Conservation (phyloP, 2,797 vertebrate genomes). For the Danio tinwini region DNA sequence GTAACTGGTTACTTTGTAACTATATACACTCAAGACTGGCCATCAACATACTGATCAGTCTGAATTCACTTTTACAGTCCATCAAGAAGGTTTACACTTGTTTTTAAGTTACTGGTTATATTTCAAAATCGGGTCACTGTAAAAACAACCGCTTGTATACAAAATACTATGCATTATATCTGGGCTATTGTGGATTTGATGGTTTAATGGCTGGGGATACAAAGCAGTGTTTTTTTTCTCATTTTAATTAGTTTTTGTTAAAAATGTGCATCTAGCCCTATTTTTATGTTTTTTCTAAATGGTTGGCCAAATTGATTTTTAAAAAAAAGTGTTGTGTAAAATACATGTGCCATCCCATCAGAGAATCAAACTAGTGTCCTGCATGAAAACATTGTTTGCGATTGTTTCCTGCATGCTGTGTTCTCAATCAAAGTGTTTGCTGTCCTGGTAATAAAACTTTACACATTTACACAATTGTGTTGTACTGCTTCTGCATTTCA, state of each 20-base stretch:
- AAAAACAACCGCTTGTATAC: slow-evolving; percentile 18
- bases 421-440: not conserved
- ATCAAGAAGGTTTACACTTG: not conserved
- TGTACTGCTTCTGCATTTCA: slow-evolving; percentile 1
- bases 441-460: slow-evolving; percentile 28
- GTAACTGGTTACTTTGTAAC: too few relatives aligned
- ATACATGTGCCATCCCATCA: slow-evolving; percentile 21
- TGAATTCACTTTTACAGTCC: slow-evolving; percentile 34
- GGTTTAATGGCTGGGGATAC: not conserved
- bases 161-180: not conserved
- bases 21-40: too few relatives aligned
- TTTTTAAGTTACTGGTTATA: not conserved
- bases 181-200: slow-evolving; percentile 2
- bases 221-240: slow-evolving; percentile 24
- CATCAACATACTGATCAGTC: not conserved
- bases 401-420: slow-evolving; percentile 11
- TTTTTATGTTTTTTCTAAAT: slow-evolving; percentile 29
- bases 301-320: not conserved
- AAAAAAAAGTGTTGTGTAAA: not conserved
- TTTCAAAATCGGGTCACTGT: not conserved
- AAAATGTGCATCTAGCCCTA: slow-evolving; percentile 20
- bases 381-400: too few relatives aligned
- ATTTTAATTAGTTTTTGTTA: slow-evolving; percentile 41
- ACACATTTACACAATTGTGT: not conserved
- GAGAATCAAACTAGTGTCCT: not conserved